Base-by-base conservation (phyloP, 53 echinoderm and acorn worm genomes). In the Echinometra lucunter region DNA sequence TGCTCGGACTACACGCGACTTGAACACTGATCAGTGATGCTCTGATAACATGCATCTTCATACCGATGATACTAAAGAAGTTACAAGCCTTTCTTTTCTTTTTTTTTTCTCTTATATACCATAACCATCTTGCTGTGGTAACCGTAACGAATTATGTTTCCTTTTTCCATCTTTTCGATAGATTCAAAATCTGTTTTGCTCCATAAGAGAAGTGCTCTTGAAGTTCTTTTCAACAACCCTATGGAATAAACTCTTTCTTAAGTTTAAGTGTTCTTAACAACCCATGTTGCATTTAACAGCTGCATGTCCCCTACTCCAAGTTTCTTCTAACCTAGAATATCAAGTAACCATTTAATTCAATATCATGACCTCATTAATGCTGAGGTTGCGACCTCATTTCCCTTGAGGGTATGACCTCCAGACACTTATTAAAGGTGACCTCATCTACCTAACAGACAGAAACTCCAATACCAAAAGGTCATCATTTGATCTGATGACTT, bases 1-100 rank as follows among this genome's bases (percentile, higher is more conserved):
- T 85, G 45, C 85, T 85, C 13, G 85, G 85, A 85, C 85, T 85
- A 28, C 49, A 47, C 85, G 13, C 85, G 17, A 85, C 28, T 47
- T 85, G n/a, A 10, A 85, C 28, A 85, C 40, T 16, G 85, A 85
- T 49, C n/a, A 49, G 85, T 1, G 49, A 85, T 49, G 37, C 27
- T 85, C 85, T 49, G 45, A 1, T 85, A 13, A n/a, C n/a, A n/a
- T n/a, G n/a, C n/a, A 45, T 12, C 45, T 85, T 28, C 37, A 17
- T 30, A 85, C 30, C 40, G 27, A 47, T 45, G 19, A 81, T 44
- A 81, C 28, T 75, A 11, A 44, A 82, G 18, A 38, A 78, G 78
- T 78, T 38, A 38, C 72, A 19, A 32, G 23, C 15, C 28, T 85
- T 85, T 85, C n/a, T n/a, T 85, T 5, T 85, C 21, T 44, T 45